Evolutionary conservation across 2,888 invertebrate genomes (phyloP).

Genomic region (Scaptomyza cyrtandrae): DNA sequence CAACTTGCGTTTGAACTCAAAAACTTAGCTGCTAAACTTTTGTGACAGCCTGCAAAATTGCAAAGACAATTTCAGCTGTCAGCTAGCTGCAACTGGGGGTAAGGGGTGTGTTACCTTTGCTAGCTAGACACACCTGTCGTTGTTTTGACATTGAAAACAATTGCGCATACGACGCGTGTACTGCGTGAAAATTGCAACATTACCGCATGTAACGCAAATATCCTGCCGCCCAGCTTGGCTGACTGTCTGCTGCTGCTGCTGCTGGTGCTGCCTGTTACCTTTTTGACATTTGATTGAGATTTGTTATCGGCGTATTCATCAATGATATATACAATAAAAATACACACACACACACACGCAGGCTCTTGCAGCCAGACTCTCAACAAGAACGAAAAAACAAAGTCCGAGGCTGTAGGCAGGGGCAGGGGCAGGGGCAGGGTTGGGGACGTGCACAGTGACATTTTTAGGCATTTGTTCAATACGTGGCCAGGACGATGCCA

Average conservation of each 20-base stretch:
- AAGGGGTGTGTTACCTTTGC: neutral
- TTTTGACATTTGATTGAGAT: constrained; percentile 85
- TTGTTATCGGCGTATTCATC: constrained; percentile 84
- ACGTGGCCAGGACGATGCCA: constrained; percentile 21
- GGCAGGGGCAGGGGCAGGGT: constrained; percentile 50
- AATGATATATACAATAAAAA: constrained; percentile 83
- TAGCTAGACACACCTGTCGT: constrained; percentile 25
- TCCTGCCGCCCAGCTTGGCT: constrained; percentile 12
- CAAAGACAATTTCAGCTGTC: constrained; percentile 82
- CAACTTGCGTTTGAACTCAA: neutral
- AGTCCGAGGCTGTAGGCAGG: constrained; percentile 29
- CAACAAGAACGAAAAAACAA: constrained; percentile 7
- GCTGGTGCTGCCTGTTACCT: constrained; percentile 81
- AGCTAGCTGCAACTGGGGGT: constrained; percentile 43
- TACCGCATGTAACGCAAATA: constrained; percentile 72
- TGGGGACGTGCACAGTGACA: constrained; percentile 61
- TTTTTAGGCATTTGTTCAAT: constrained; percentile 73
- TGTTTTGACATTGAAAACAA: constrained; percentile 65
- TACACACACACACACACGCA: constrained; percentile 23
- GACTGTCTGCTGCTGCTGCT: constrained; percentile 26
- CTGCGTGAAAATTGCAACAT: constrained; percentile 83
- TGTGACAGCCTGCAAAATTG: constrained; percentile 69
- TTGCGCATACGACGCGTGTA: constrained; percentile 72
- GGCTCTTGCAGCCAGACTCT: constrained; percentile 30
- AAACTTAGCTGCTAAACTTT: constrained; percentile 30